Evolutionary conservation across 1,140 invertebrate species (phyloP), one percentile per base, ranked within the genome.

Genomic region (Drosophila parvula): DNA sequence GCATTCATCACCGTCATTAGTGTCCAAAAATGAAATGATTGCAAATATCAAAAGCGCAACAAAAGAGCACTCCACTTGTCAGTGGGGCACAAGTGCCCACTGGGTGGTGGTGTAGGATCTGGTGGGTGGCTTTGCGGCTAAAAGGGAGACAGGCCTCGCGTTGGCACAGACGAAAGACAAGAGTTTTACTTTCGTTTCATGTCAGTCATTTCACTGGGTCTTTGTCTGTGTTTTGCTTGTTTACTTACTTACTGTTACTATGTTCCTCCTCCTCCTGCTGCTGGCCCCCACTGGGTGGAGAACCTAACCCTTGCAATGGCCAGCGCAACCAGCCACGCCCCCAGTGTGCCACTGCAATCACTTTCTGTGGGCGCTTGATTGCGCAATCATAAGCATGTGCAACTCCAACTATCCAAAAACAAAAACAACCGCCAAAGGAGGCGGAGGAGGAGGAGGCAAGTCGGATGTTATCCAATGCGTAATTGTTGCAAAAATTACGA

Each of bases 11-110:
- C 71, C 83, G 79, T 82, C 82, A 85, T 84, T 84, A 84, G 74
- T 81, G 81, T 84, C 81, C 78, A 79, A 86, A 81, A 78, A 81
- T 74, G 68, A 85, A 85, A 86, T 81, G 75, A 75, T 85, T 85
- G 81, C 81, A 85, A 85, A 84, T 86, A 84, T 84, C 58, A 47
- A 28, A 61, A 68, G 79, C 67, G 77, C 68, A 79, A 78, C 68
- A 79, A 79, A 63, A 59, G 67, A 73, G 76, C 74, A 67, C 74
- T 76, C 55, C 73, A 76, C 61, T 58, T 71, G 67, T 55, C 67
- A 71, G 75, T 28, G 58, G 18, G 18, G 38, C 51, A 58, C 51
- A 67, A 44, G 28, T 74, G 34, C 11, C n/a, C 22, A 40, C 32
- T 36, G 44, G 53, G 44, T 41, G 60, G 50, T 55, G 50, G 44